Base-by-base conservation (phyloP, 1,140 invertebrate genomes). In the Drosophila asahinai region DNA sequence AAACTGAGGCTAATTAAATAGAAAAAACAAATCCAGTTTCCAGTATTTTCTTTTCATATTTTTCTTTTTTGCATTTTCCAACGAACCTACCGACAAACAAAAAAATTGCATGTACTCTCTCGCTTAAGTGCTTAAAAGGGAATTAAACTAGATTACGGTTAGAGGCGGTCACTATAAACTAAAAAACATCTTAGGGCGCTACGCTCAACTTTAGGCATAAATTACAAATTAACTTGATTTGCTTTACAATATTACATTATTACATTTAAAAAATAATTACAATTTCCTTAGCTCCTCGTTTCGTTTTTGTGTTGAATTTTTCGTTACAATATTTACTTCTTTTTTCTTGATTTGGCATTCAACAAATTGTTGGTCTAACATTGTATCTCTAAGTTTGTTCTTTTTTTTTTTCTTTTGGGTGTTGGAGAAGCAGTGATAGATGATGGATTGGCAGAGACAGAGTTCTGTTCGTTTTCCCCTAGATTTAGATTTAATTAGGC, bases 131-230 rank as follows among this genome's bases (percentile, higher is more conserved):
- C 57, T 61, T 55, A 55, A 38, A 40, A n/a, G 75, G 49, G 40
- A 83, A 84, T 87, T 87, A 87, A 63, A 89, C 84, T 87, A 87
- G 73, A 79, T 84, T 87, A 87, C 71, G 86, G 84, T 87, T 87
- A 87, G 54, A 55, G 54, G 84, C 77, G 48, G 38, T 68, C 81
- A 81, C 86, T 87, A 87, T 87, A 87, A 87, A 89, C 84, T 87
- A 87, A 84, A 87, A 87, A 87, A 87, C 84, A 87, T 87, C 84
- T 87, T 87, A 87, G 49, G 64, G 57, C 62, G 66, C 55, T 79
- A 79, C 38, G 57, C 77, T 55, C 54, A 79, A 72, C 42, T 79
- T 79, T 79, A 79, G 45, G 45, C 42, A 79, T 79, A 79, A 78
- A 79, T 89, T 89, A 58, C 62, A 87, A 55, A 81, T 78, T 71